Conservation (phyloP, 2,113 vertebrate genomes). For the Chionis minor region DNA sequence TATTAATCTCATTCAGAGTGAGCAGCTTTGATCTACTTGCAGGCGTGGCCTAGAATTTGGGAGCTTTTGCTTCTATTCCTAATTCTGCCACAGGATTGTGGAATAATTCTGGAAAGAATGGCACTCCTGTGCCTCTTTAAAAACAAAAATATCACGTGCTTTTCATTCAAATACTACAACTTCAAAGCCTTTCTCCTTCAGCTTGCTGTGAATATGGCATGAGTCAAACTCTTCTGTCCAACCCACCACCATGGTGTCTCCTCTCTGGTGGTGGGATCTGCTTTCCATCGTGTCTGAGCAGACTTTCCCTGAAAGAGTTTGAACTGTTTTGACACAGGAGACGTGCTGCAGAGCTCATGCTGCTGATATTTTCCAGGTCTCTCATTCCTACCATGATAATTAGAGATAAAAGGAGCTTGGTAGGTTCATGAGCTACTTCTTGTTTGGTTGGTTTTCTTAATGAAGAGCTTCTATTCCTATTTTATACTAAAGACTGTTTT, state of each 20-base stretch:
- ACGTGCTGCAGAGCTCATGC: not conserved
- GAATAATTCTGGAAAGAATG: not conserved
- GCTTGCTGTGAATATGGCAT: not conserved
- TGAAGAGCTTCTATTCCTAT: not conserved
- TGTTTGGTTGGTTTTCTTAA: not conserved
- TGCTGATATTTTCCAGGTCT: constrained; percentile 6
- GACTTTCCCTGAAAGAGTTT: not conserved
- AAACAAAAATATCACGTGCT: not conserved
- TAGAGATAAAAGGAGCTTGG: constrained; percentile 11
- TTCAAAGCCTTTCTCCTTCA: not conserved
- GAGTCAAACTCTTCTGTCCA: not conserved
- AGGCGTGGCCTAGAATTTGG: not conserved
- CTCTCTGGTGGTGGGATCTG: not conserved
- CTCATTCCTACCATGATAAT: not conserved
- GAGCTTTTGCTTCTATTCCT: not conserved
- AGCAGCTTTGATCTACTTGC: not conserved
- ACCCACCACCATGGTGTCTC: not conserved
- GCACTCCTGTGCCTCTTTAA: not conserved
- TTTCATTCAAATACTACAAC: not conserved
- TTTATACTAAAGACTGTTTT: not conserved
- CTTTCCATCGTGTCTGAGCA: not conserved
- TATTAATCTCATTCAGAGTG: not conserved
- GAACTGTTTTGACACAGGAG: not conserved
- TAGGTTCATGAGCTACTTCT: not conserved
- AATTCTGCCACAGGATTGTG: not conserved